Evolutionary conservation across 2,888 invertebrate species (phyloP).

Genomic region (Beris morrisii): DNA sequence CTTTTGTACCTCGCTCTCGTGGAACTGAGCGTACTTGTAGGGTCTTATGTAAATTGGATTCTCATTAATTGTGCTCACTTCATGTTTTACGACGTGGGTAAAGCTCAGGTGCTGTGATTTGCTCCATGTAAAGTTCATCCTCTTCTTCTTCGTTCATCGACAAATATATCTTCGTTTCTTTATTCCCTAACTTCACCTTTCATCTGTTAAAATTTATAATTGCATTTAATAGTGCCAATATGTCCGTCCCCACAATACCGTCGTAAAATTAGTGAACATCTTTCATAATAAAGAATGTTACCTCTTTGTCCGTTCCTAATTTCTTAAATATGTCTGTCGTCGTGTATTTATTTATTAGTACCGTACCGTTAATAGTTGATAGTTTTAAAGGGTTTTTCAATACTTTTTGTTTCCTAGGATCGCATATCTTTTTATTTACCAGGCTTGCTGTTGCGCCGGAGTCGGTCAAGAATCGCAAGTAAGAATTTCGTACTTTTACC

Average conservation of each 20-base stretch:
- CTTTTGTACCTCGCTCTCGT: conserved; percentile 31
- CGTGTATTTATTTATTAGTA: conserved; percentile 16
- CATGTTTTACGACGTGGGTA: conserved; percentile 40
- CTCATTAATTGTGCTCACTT: conserved; percentile 14
- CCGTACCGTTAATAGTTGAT: neutral
- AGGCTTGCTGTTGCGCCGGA: conserved; percentile 18
- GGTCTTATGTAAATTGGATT: conserved; percentile 32
- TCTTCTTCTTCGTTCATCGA: conserved; percentile 40
- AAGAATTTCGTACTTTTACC: too few relatives aligned
- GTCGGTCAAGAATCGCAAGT: conserved; percentile 4
- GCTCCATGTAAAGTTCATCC: too few relatives aligned
- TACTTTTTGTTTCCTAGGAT: neutral
- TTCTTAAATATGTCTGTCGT: neutral
- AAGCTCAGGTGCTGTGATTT: conserved; percentile 42
- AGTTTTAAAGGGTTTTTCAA: neutral
- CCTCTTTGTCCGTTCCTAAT: conserved; percentile 18
- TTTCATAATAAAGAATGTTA: conserved; percentile 4
- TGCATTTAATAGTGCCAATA: neutral
- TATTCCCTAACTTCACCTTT: neutral
- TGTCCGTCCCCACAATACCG: neutral
- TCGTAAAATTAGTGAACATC: too few relatives aligned
- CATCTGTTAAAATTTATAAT: neutral
- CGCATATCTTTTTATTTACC: conserved; percentile 10
- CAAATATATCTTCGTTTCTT: conserved; percentile 46
- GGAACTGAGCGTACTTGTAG: conserved; percentile 37